Evolutionary conservation across 2,888 invertebrate species (phyloP).

Genomic region (Chalcis sispes): DNA sequence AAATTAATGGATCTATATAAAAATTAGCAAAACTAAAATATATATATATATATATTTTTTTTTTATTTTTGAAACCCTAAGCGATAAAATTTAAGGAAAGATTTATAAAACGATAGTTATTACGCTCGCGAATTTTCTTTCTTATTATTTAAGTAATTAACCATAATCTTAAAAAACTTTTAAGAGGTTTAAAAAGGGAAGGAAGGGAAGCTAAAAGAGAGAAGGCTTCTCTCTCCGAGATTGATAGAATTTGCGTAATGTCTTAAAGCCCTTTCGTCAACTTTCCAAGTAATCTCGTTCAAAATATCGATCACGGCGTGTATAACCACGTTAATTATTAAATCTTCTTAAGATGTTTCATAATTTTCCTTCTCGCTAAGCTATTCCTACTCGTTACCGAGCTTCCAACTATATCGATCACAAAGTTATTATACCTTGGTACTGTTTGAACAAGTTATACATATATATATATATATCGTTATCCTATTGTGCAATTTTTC

Average conservation of each 20-base stretch:
- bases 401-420: constrained; percentile 33
- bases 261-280: constrained; percentile 30
- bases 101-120: no score
- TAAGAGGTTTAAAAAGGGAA: constrained; percentile 19
- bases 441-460: constrained; percentile 10
- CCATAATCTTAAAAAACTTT: constrained; percentile 8
- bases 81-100: no score
- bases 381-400: constrained; percentile 23
- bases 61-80: no score
- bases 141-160: constrained; percentile 13
- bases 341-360: constrained; percentile 47
- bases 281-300: constrained; percentile 36
- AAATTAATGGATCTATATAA: no score
- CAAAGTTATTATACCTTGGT: constrained; percentile 19
- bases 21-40: no score
- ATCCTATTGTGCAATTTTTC: no score
- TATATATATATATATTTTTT: no score
- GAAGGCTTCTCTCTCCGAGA: constrained; percentile 3
- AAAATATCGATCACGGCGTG: constrained; percentile 38
- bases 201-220: not conserved
- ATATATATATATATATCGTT: no score
- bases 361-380: constrained; percentile 39
- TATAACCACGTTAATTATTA: constrained; percentile 39
- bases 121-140: not conserved
- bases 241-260: constrained; percentile 10